Base-by-base conservation (phyloP, 2,797 vertebrate genomes). In the Poecile montanus region DNA sequence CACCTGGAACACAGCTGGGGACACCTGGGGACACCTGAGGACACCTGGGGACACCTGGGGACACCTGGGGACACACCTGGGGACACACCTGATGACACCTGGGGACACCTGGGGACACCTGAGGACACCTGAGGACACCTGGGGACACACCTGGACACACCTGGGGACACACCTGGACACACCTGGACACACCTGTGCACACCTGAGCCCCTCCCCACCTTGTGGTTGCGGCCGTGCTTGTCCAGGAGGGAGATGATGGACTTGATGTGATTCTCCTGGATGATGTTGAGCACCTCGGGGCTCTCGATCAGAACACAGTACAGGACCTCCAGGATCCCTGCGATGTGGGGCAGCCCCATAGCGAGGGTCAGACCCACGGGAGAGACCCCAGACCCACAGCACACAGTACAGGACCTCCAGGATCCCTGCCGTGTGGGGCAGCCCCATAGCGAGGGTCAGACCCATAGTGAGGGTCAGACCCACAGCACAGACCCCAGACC, bases 191-290 rank as follows among this genome's bases (percentile, higher is more conserved):
- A 36, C 57, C 57, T 16, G n/a, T 4, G 56, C 4, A 29, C 38
- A 10, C 18, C 25, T 14, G 4, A 3, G 68, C 30, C n/a, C 56
- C 5, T 38, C 16, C 25, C 30, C 51, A 99, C 99, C 98, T 99
- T 99, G 95, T 99, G 99, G 97, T 99, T 99, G 80, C 99, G 97
- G 70, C 99, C 99, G 25, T 99, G 99, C 91, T 99, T 99, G 98
- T 99, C 99, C 77, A 99, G 95, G 7, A 99, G 98, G 62, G 99
- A 99, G 97, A 99, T 99, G 91, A 99, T 99, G 60, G 99, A 99
- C 76, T 99, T 99, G 92, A 99, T 99, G 97, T 99, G 99, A 95
- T 99, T 99, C 97, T 99, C 99, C 94, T 99, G 99, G 97, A 99
- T 99, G 96, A 99, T 99, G 96, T 99, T 99, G 48, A 99, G 97